Base-by-base conservation (phyloP, 2,113 vertebrate species). In the Festucalex cinctus region DNA sequence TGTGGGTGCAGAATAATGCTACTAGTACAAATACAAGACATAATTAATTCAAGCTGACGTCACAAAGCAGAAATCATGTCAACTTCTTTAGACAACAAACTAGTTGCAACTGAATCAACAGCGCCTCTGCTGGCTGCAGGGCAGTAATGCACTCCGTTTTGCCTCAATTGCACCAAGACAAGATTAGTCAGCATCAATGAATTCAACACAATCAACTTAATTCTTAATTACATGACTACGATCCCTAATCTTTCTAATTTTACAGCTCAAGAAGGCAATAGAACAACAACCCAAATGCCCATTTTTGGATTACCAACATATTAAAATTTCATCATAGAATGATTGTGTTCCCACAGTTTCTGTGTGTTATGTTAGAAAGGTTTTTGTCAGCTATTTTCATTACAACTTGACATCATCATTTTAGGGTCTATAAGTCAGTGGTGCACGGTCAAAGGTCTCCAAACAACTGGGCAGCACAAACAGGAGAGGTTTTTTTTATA, bases 371-470 rank as follows among this genome's bases (percentile, higher is more conserved):
- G 36, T 9, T 1, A 37, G 24, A 37, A 14, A 24, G 12, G n/a
- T 67, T 9, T 5, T 28, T 16, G 20, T 46, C 22, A 59, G 64
- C 3, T 66, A 19, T 66, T 9, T 63, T 71, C 9, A 24, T 63
- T 24, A 46, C 2, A 17, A 67, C 19, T 74, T 16, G 44, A 41
- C 43, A 28, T 66, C 24, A 59, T 22, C 10, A 44, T 9, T 53
- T 64, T 61, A 1, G 8, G 70, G 17, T n/a, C 24, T 54, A 20
- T 19, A 66, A 64, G 60, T 64, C 44, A 58, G 57, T 41, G 44
- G 69, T 77, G 63, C 66, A 67, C 66, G 67, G 80, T 65, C 60
- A 35, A 60, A 68, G 32, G 54, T 54, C 66, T 62, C 35, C 1
- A 65, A 68, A 73, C 5, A 75, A 69, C 20, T 35, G 36, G 5